Conservation (phyloP, 2,113 vertebrate species). For the Hippolais icterina region DNA sequence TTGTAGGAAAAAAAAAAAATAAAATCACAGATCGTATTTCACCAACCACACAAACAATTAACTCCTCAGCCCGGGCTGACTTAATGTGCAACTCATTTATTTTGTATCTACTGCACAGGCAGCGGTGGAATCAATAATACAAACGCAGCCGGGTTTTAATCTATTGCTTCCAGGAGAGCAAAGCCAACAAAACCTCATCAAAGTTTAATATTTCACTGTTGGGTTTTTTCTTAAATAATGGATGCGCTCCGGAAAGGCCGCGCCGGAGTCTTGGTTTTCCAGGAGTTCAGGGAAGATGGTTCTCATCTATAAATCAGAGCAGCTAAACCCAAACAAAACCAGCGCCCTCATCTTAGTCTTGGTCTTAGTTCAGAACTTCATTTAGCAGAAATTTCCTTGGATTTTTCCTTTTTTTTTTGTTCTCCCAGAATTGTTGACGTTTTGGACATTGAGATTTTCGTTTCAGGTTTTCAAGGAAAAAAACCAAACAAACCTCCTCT, state of each 20-base stretch:
- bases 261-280: neutral
- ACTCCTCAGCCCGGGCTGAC: neutral
- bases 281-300: neutral
- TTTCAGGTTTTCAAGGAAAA: neutral
- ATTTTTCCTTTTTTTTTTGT: too few relatives aligned
- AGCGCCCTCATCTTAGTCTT: fast-evolving
- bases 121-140: neutral
- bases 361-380: neutral
- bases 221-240: neutral
- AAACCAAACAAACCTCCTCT: neutral
- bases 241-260: neutral
- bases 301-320: neutral
- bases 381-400: neutral
- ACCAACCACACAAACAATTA: neutral
- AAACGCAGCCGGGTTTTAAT: neutral
- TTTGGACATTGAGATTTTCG: neutral
- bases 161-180: neutral
- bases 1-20: neutral
- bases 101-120: neutral
- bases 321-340: neutral
- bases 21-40: neutral
- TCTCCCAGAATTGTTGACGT: fast-evolving
- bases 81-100: neutral
- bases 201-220: neutral
- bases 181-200: neutral